Conservation (phyloP, 37 sponge, comb jelly and placozoan species). For the Ephydatia muelleri region DNA sequence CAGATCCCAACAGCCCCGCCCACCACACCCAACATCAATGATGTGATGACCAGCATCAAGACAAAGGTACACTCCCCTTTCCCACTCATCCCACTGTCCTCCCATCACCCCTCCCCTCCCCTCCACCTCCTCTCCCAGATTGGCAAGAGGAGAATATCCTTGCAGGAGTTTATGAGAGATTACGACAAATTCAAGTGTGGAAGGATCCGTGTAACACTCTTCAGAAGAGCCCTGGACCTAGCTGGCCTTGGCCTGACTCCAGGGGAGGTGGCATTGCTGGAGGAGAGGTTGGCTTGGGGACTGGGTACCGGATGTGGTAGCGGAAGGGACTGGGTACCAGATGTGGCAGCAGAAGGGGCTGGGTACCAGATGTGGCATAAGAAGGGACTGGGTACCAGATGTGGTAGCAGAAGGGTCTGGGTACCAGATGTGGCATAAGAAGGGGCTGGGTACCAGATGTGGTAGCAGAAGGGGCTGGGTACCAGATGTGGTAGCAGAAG, state of each 20-base stretch:
- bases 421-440: too few relatives aligned
- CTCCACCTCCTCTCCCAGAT: conserved; percentile 36
- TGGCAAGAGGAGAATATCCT: conserved; percentile 62
- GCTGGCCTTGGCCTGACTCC: conserved; percentile 72
- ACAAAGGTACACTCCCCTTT: conserved; percentile 19
- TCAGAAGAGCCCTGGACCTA: conserved; percentile 86
- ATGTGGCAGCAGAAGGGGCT: not conserved
- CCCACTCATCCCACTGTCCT: not conserved
- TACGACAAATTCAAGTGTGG: conserved; percentile 84
- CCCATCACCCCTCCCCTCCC: not conserved
- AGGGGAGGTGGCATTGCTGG: conserved; percentile 62
- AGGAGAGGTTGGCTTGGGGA: conserved; percentile 40
- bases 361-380: not conserved
- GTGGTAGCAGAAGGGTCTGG: too few relatives aligned
- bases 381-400: too few relatives aligned
- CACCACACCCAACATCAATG: not conserved
- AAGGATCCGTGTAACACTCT: conserved; percentile 60
- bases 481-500: too few relatives aligned
- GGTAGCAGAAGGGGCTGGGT: too few relatives aligned
- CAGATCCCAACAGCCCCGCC: too few relatives aligned
- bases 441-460: too few relatives aligned
- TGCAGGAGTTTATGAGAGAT: conserved; percentile 87
- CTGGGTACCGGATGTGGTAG: not conserved
- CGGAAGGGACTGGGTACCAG: not conserved
- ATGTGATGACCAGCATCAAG: conserved; percentile 67